These are phyloP conservation scores for Calliscelio sp. DNA, from an alignment of 2,888 invertebrate genomes.

Conservation along the genomic window DNA sequence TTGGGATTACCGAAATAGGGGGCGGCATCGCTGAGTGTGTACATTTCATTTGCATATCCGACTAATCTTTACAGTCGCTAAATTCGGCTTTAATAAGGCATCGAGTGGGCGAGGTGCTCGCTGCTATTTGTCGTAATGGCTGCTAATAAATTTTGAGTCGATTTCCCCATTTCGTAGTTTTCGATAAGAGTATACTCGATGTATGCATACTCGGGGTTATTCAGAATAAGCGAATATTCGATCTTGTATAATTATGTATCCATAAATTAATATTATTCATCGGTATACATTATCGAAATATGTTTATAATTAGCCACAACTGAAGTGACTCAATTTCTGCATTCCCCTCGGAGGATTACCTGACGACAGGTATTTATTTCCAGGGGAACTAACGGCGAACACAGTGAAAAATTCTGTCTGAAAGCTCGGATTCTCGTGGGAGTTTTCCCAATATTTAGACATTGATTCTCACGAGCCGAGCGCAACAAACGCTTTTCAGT, in stretches of 20 bases:
- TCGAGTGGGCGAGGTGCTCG: slow-evolving; percentile 49
- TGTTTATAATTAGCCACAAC: slow-evolving; percentile 25
- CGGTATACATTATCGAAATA: neutral
- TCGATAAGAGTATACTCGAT: too few relatives aligned
- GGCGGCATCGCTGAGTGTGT: slow-evolving; percentile 24
- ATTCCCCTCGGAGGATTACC: neutral
- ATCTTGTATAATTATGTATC: too few relatives aligned
- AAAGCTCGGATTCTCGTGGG: slow-evolving; percentile 12
- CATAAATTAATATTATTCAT: too few relatives aligned
- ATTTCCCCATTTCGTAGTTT: slow-evolving; percentile 48
- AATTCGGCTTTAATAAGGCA: slow-evolving; percentile 66
- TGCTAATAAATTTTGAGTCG: slow-evolving; percentile 59
- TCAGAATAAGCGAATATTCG: too few relatives aligned
- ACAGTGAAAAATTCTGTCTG: slow-evolving; percentile 39
- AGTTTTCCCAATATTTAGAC: slow-evolving; percentile 8
- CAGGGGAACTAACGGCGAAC: slow-evolving; percentile 66
- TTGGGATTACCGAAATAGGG: slow-evolving; percentile 73
- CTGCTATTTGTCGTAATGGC: slow-evolving; percentile 48
- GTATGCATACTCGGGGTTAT: too few relatives aligned
- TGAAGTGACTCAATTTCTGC: neutral
- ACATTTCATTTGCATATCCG: slow-evolving; percentile 74
- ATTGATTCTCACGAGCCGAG: slow-evolving; percentile 10
- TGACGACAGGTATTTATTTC: neutral
- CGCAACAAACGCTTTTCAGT: slow-evolving; percentile 21
- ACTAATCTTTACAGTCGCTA: slow-evolving; percentile 72